phyloP scores from a whole-genome alignment of 2,797 vertebrate species.

The Falco biarmicus region DNA sequence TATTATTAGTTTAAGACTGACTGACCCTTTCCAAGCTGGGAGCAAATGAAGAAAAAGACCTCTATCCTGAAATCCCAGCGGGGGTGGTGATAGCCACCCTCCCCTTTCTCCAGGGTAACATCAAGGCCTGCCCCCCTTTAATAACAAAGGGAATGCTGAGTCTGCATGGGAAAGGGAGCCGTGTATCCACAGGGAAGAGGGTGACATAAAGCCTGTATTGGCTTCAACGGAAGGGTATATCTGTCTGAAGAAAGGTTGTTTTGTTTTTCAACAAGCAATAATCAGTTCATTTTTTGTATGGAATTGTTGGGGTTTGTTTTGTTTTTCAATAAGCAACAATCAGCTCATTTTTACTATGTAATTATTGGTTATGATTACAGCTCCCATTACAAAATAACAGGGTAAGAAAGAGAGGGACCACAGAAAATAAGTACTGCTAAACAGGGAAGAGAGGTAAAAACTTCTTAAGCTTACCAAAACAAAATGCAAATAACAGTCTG shows the following conservation, averaged over 20 bases:
- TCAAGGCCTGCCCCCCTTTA: not conserved
- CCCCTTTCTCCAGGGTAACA: not conserved
- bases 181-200: not conserved
- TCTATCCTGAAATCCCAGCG: not conserved
- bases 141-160: not conserved
- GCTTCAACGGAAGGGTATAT: not conserved
- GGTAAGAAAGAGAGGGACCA: not conserved
- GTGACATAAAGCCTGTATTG: not conserved
- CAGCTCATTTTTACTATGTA: not conserved
- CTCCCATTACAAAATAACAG: constrained; percentile 2
- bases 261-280: not conserved
- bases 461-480: not conserved
- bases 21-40: not conserved
- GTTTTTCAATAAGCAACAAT: not conserved
- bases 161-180: not conserved
- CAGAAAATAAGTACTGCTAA: not conserved
- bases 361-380: not conserved
- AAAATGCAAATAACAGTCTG: not conserved
- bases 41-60: not conserved
- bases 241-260: not conserved
- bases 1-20: not conserved
- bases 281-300: not conserved
- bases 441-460: not conserved
- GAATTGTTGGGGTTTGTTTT: not conserved
- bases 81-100: not conserved